These are phyloP conservation scores for Colius striatus DNA, from an alignment of 2,113 vertebrate species.

Conservation along the genomic window DNA sequence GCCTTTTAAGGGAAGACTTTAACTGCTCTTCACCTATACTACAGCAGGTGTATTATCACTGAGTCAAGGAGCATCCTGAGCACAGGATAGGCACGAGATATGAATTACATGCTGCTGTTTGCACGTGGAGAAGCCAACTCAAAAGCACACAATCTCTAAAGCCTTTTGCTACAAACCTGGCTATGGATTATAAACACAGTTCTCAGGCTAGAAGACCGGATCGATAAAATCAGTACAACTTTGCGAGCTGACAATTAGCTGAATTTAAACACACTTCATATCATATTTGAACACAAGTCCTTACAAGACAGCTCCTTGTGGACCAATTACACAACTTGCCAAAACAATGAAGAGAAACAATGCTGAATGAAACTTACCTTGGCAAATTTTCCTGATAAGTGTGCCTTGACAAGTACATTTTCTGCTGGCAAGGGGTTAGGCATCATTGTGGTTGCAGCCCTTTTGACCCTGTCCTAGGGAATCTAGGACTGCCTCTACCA, in stretches of 20 bases:
- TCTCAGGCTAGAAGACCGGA: not conserved
- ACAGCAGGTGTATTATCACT: not conserved
- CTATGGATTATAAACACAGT: not conserved
- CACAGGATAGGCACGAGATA: not conserved
- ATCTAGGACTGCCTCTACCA: conserved; percentile 5
- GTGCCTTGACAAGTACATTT: conserved; percentile 39
- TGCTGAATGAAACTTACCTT: conserved; percentile 36
- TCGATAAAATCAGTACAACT: not conserved
- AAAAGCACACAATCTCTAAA: not conserved
- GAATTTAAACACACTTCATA: not conserved
- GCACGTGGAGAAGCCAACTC: not conserved
- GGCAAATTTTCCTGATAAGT: not conserved
- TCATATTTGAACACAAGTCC: not conserved
- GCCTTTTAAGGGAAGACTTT: not conserved
- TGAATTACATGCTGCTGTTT: not conserved
- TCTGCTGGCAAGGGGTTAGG: conserved; percentile 39
- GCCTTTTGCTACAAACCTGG: not conserved
- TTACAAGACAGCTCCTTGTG: not conserved
- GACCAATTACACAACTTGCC: not conserved
- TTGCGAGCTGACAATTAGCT: not conserved
- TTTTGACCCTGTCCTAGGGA: conserved; percentile 42
- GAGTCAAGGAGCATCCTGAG: not conserved
- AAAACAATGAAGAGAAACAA: conserved; percentile 15
- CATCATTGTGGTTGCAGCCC: conserved; percentile 42
- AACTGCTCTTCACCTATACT: not conserved